These are phyloP conservation scores for Capricornis sumatraensis DNA, from an alignment of 2,113 vertebrate genomes.

Conservation along the genomic window DNA sequence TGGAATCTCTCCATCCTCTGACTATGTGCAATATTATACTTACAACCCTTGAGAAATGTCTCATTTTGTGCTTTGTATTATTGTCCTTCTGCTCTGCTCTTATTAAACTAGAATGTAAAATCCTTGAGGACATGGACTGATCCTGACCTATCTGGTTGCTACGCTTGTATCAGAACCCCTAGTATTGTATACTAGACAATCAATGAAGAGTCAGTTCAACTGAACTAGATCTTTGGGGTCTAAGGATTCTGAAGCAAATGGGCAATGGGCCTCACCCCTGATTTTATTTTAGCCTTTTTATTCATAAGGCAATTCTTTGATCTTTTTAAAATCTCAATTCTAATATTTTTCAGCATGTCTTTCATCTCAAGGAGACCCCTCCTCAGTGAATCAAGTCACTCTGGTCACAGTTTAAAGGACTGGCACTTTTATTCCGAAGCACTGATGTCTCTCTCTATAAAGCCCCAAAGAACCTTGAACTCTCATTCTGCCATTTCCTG, in stretches of 20 bases:
- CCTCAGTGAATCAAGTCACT: neutral
- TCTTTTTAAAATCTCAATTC: slow-evolving; percentile 22
- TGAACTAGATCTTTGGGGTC: neutral
- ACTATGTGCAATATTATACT: neutral
- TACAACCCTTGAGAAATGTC: neutral
- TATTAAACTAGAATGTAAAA: neutral
- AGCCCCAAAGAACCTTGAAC: slow-evolving; percentile 41
- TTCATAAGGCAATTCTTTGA: slow-evolving; percentile 18
- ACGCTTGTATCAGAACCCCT: fast-evolving
- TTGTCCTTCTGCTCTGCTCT: neutral
- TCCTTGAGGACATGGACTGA: neutral
- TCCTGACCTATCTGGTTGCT: neutral
- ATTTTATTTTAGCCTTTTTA: neutral
- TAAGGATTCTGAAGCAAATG: neutral
- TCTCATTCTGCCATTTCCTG: slow-evolving; percentile 13
- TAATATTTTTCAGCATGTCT: neutral
- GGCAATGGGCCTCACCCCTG: neutral
- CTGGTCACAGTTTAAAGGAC: neutral
- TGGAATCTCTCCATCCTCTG: neutral
- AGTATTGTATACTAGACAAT: neutral
- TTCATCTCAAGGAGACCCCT: slow-evolving; percentile 18
- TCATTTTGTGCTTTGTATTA: neutral
- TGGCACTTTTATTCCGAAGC: slow-evolving; percentile 19
- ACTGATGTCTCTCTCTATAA: neutral
- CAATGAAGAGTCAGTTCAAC: neutral